Base-by-base conservation (phyloP, 2,888 invertebrate genomes). In the Caenorhabditis sp. region DNA sequence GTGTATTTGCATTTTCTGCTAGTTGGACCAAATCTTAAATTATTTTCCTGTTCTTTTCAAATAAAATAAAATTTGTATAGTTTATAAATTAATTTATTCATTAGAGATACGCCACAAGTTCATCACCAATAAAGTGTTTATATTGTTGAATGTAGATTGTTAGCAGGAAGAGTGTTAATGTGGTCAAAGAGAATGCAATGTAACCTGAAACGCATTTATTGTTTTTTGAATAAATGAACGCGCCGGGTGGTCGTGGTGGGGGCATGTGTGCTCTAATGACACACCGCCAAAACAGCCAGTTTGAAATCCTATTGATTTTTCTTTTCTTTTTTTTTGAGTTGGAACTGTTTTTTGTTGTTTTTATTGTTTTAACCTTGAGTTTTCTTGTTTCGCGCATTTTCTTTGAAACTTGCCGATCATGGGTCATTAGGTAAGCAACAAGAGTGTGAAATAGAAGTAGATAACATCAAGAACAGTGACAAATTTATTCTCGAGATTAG, bases 271-370 rank as follows among this genome's bases (percentile, higher is more conserved):
- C 51, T 51, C 51, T 21, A 51, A n/a, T 21, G 21, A 6, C 19
- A 51, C 51, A n/a, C 51, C 51, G 51, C 51, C 23, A 51, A 51
- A 51, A 23, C 51, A 23, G 19, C 51, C 8, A 21, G 23, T 51
- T 51, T 51, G 51, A 51, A 51, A 17, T 51, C 43, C 23, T 51
- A 51, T 51, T 51, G 51, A 51, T 51, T 51, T 23, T 19, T 19
- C 21, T 21, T 51, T 51, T 51, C 49, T 19, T 43, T 10, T 43
- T 43, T 43, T 17, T 17, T 17, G 36, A 36, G 12, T 12, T 36
- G 10, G 43, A 3, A 43, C 43, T 23, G 19, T n/a, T 21, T 51
- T 51, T 51, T 51, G 4, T 21, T 6, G 21, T 21, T 51, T 51
- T 51, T 51, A 21, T 21, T 6, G 21, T 51, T n/a, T 51, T 51